Evolutionary conservation across 1,140 invertebrate genomes (phyloP), one percentile per base, ranked within the genome.

Genomic region (Pemphigus obesinymphae): DNA sequence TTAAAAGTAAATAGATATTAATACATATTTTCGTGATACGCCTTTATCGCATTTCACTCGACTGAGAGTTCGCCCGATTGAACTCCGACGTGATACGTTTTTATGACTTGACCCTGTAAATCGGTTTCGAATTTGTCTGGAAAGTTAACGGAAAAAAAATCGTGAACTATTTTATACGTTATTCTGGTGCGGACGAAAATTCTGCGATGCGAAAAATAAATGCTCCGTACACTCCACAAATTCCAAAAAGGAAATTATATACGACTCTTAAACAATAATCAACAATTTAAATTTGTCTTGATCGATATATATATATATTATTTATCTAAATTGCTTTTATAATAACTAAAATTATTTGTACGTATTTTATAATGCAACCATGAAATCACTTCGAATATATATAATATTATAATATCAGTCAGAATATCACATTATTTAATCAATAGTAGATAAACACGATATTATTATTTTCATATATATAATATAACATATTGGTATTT

Each of bases 131-230:
- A 37, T 75, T 75, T 10, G 45, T 53, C 31, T 13, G 6, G 72
- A 29, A 23, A 73, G 70, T 48, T 26, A 26, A 48, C 40, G 11
- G 20, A 23, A 53, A 75, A 73, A 50, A 34, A 26, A 43, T 70
- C 68, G 15, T 26, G n/a, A 29, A 70, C 23, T 70, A 26, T 70
- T 70, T 37, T 70, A 45, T 45, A 70, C 17, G 1, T 2, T 43
- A 8, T 37, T 20, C 7, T 1, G 8, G 6, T 3, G n/a, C n/a
- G 20, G 34, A 15, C 13, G 13, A 7, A 29, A 73, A 31, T 48
- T 48, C 7, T 73, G 43, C 15, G 37, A 72, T 72, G 37, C 40
- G 26, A 73, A 73, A 73, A 72, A 70, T 55, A 61, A 68, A 40
- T 17, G 8, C n/a, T 20, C n/a, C 7, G 2, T n/a, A 3, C 23